Percentiles rank a stretch among this genome's conserved stretches.
phyloP scores from a whole-genome alignment of 2,113 vertebrate genomes.

The Sciurus niger region DNA sequence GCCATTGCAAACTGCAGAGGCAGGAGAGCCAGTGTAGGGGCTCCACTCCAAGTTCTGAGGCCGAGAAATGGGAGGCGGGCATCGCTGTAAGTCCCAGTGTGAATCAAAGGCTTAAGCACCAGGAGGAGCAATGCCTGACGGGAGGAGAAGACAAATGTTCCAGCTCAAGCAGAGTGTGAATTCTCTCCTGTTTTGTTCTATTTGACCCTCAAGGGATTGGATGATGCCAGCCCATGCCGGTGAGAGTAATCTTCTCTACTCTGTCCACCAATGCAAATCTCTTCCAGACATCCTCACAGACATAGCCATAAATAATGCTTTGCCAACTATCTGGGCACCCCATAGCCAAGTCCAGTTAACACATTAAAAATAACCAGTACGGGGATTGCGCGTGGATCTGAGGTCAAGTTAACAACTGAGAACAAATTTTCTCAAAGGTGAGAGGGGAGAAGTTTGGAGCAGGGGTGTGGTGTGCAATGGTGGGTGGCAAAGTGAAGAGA shows the following conservation, averaged over 20 bases:
- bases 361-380: neutral
- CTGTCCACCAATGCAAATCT: neutral
- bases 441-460: neutral
- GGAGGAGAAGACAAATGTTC: neutral
- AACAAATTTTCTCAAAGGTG: neutral
- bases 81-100: neutral
- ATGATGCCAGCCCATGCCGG: neutral
- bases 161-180: neutral
- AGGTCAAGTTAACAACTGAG: neutral
- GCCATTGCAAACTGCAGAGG: neutral
- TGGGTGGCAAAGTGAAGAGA: neutral
- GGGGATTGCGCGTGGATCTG: neutral
- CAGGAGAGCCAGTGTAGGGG: neutral
- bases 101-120: neutral
- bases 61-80: neutral
- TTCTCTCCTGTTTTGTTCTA: neutral
- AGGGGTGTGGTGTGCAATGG: fast-evolving
- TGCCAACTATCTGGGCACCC: neutral
- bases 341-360: neutral
- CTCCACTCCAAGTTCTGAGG: neutral
- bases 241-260: neutral
- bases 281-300: neutral
- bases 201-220: neutral
- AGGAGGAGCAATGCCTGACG: neutral
- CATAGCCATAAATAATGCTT: neutral